Conservation (phyloP, 2,888 invertebrate genomes). For the Drosophila borealis region DNA sequence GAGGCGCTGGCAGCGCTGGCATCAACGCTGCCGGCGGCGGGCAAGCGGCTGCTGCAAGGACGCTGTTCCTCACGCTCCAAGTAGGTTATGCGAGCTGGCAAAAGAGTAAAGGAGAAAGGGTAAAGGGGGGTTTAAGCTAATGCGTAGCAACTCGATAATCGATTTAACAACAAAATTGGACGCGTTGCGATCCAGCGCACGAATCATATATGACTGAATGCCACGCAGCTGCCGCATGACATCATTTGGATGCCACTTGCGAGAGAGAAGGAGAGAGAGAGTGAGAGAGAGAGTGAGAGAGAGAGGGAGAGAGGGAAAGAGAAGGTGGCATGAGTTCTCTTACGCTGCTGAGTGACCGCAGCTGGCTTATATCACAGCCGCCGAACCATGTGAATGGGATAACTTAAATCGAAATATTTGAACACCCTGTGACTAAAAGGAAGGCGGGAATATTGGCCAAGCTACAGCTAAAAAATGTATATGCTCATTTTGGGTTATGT, state of each 20-base stretch:
- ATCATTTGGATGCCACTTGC: slow-evolving; percentile 17
- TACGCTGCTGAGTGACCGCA: slow-evolving; percentile 11
- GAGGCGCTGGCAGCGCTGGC: slow-evolving; percentile 48
- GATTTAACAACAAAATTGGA: slow-evolving; percentile 64
- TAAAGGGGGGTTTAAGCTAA: background rate
- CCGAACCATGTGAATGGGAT: background rate
- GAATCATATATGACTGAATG: slow-evolving; percentile 17
- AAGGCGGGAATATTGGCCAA: background rate
- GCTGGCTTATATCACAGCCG: slow-evolving; percentile 34
- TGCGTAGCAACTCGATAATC: slow-evolving; percentile 56
- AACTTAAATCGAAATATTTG: background rate
- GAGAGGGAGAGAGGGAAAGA: too few species aligned
- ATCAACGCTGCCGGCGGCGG: slow-evolving; percentile 48
- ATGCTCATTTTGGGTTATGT: background rate
- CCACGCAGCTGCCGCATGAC: slow-evolving; percentile 24
- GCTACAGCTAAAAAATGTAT: background rate
- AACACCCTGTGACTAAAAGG: background rate
- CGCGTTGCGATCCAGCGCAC: slow-evolving; percentile 18
- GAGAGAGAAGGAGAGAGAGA: background rate
- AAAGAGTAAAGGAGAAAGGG: background rate
- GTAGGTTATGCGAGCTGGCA: slow-evolving; percentile 80
- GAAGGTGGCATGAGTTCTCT: background rate
- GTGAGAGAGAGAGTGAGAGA: background rate
- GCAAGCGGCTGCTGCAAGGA: slow-evolving; percentile 53
- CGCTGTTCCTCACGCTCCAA: slow-evolving; percentile 67